Conservation (phyloP, 2,113 vertebrate genomes). For the Rhinoderma darwinii region DNA sequence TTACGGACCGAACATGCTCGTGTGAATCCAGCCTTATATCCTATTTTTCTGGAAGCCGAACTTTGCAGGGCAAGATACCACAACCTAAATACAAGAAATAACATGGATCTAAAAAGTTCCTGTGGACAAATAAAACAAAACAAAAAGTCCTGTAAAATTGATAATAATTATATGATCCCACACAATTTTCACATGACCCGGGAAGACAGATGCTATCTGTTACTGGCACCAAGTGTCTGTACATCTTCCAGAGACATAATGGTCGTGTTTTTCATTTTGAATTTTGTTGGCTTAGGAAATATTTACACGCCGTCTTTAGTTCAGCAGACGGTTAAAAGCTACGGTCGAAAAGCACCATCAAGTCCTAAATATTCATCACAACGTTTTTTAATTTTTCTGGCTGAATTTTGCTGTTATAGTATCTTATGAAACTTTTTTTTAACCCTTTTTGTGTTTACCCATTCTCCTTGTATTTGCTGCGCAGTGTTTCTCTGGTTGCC, state of each 20-base stretch:
- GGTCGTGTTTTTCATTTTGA: not conserved
- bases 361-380: not conserved
- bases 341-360: not conserved
- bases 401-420: not conserved
- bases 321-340: slow-evolving; percentile 1
- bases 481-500: not conserved
- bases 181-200: slow-evolving; percentile 25
- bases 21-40: too few relatives aligned
- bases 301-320: not conserved
- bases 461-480: not conserved
- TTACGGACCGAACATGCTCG: too few relatives aligned
- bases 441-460: not conserved
- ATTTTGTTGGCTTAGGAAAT: slow-evolving; percentile 21
- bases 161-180: not conserved
- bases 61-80: not conserved
- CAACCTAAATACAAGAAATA: not conserved
- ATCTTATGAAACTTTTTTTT: not conserved
- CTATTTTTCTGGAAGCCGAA: too few relatives aligned
- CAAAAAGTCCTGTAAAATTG: not conserved
- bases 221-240: slow-evolving; percentile 37
- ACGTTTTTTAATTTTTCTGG: not conserved
- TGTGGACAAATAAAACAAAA: not conserved
- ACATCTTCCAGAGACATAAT: slow-evolving; percentile 21
- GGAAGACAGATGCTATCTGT: slow-evolving; percentile 26
- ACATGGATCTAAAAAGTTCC: not conserved